A percentile compares a stretch with the other conserved stretches of the same genome.
Conservation (phyloP, 1,140 invertebrate genomes). For the Drosophila burlai region DNA sequence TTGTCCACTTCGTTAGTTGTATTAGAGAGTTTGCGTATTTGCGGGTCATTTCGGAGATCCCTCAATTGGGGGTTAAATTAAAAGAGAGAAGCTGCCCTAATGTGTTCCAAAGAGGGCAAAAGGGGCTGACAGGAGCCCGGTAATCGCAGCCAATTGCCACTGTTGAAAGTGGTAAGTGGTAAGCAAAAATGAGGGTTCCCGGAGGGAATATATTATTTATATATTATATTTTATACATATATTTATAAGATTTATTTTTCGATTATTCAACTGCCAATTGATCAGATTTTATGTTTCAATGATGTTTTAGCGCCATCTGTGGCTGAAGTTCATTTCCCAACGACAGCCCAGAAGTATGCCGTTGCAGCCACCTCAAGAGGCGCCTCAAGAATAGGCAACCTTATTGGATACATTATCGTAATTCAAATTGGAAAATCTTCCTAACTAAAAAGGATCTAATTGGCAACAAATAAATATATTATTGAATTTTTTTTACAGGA, state of each 20-base stretch:
- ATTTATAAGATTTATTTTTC: too few relatives aligned
- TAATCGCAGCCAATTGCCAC: conserved; percentile 28
- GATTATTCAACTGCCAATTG: too few relatives aligned
- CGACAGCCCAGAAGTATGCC: conserved; percentile 2
- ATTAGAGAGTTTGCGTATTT: conserved; percentile 65
- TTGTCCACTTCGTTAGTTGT: conserved; percentile 81
- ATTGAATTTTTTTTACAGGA: not conserved
- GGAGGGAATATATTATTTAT: too few relatives aligned
- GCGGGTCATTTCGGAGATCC: conserved; percentile 52
- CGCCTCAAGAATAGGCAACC: conserved; percentile 2
- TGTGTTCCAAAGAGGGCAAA: conserved; percentile 19
- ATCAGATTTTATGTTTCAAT: too few relatives aligned
- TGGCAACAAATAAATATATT: not conserved
- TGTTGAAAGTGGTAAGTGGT: not conserved
- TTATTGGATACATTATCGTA: not conserved
- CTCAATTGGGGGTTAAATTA: conserved; percentile 49
- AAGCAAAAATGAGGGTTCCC: not conserved
- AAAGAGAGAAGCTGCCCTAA: conserved; percentile 36
- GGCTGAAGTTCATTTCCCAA: not conserved
- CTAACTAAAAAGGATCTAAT: not conserved
- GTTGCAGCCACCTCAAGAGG: not conserved
- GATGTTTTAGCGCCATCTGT: not conserved
- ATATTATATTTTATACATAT: too few relatives aligned
- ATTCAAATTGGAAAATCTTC: not conserved
- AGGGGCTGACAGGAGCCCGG: not conserved